Percentiles rank a stretch among this genome's conserved stretches.
Conservation (phyloP, 2,113 vertebrate genomes). For the Antechinus stuartii region DNA sequence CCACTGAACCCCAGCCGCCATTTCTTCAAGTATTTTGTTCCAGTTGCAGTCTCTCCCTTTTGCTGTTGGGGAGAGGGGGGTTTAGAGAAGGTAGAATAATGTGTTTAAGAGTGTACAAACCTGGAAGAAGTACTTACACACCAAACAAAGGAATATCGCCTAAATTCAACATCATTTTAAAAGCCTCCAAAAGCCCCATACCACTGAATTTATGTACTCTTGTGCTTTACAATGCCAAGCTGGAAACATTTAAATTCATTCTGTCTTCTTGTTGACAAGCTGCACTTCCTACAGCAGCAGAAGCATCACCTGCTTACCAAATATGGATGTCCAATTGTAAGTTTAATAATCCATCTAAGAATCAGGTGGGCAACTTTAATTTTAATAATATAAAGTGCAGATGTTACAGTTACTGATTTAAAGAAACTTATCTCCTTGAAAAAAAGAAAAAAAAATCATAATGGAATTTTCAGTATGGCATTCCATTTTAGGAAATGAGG, state of each 20-base stretch:
- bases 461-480: not conserved
- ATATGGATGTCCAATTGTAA: constrained; percentile 76
- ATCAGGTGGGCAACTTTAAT: constrained; percentile 81
- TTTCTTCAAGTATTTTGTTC: constrained; percentile 84
- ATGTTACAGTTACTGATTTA: constrained; percentile 64
- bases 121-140: constrained; percentile 84
- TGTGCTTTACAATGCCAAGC: constrained; percentile 73
- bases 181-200: constrained; percentile 74
- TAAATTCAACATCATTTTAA: constrained; percentile 81
- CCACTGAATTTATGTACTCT: constrained; percentile 62
- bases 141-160: constrained; percentile 81
- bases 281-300: constrained; percentile 80
- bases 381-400: constrained; percentile 70
- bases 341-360: constrained; percentile 70
- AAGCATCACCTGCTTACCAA: constrained; percentile 78
- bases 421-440: constrained; percentile 52
- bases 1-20: constrained; percentile 85
- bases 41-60: constrained; percentile 82
- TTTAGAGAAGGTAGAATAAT: constrained; percentile 82
- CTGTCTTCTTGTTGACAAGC: constrained; percentile 68
- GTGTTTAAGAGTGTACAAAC: constrained; percentile 84
- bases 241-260: constrained; percentile 73
- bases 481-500: constrained; percentile 64
- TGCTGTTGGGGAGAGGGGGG: constrained; percentile 76
- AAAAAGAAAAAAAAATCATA: constrained; percentile 45